phyloP scores from a whole-genome alignment of 2,113 vertebrate species.

The Thamnaconus septentrionalis region DNA sequence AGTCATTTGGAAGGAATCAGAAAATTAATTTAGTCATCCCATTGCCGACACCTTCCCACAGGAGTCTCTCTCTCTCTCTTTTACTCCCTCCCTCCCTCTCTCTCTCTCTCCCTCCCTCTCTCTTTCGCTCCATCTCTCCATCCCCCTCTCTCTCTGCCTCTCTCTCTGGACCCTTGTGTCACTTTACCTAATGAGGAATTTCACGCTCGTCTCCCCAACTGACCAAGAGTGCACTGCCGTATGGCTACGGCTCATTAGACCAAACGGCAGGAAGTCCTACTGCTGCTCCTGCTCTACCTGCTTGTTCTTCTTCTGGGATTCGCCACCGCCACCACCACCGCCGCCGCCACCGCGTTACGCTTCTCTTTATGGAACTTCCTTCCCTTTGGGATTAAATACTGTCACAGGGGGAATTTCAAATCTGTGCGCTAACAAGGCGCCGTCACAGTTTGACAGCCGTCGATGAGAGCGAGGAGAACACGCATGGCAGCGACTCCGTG shows the following conservation, averaged over 20 bases:
- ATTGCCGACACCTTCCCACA: background rate
- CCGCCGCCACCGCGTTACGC: background rate
- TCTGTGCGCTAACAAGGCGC: conserved; percentile 45
- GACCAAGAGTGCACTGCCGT: conserved; percentile 42
- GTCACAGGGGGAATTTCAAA: conserved; percentile 42
- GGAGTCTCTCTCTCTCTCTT: no score
- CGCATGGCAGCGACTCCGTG: conserved; percentile 7
- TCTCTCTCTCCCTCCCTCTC: background rate
- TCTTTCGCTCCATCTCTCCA: no score
- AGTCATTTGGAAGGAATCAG: conserved; percentile 20
- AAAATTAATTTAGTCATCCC: conserved; percentile 39
- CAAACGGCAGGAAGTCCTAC: conserved; percentile 45
- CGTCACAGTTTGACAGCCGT: conserved; percentile 52
- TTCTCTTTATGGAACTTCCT: conserved; percentile 8
- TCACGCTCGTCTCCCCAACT: conserved; percentile 57
- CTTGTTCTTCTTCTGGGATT: conserved; percentile 23
- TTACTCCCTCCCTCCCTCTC: no score
- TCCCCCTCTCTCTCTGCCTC: no score
- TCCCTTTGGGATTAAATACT: conserved; percentile 31
- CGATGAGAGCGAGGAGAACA: conserved; percentile 5
- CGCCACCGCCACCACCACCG: background rate
- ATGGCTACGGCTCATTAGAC: conserved; percentile 55
- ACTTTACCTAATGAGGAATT: conserved; percentile 59
- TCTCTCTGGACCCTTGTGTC: conserved; percentile 42
- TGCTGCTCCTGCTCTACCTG: conserved; percentile 39